Evolutionary conservation across 1,140 invertebrate species (phyloP).

Genomic region (Ooceraea biroi): DNA sequence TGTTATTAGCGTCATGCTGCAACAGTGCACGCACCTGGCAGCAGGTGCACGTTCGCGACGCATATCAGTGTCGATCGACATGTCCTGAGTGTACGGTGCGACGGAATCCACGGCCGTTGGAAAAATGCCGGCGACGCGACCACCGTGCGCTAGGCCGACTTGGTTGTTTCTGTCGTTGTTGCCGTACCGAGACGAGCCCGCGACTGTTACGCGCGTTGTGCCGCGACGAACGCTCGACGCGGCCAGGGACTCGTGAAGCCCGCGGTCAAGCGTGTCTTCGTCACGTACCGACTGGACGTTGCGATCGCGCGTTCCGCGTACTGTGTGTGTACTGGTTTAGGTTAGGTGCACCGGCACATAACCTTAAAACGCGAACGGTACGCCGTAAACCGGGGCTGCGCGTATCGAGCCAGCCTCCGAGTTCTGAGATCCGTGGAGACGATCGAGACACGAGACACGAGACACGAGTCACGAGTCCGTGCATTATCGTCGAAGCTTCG

Average conservation of each 20-base stretch:
- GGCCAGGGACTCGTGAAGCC: constrained; percentile 33
- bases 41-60: constrained; percentile 65
- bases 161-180: constrained; percentile 53
- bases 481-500: neutral
- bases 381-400: neutral
- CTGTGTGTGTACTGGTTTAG: constrained; percentile 72
- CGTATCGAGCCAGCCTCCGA: neutral
- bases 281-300: neutral
- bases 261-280: constrained; percentile 28
- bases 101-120: constrained; percentile 56
- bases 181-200: constrained; percentile 37
- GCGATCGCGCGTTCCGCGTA: constrained; percentile 47
- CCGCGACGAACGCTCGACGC: constrained; percentile 18
- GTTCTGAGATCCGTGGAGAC: neutral
- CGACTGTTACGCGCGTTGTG: constrained; percentile 5
- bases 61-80: constrained; percentile 34
- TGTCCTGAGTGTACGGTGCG: constrained; percentile 42
- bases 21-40: constrained; percentile 68
- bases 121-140: constrained; percentile 78
- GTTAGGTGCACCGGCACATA: constrained; percentile 84
- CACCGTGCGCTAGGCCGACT: constrained; percentile 55
- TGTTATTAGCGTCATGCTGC: constrained; percentile 70
- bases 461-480: neutral
- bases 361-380: constrained; percentile 73
- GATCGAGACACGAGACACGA: too few species aligned